Base-by-base conservation (phyloP, 2,888 invertebrate genomes). In the Scelioninae gen. 1 region DNA sequence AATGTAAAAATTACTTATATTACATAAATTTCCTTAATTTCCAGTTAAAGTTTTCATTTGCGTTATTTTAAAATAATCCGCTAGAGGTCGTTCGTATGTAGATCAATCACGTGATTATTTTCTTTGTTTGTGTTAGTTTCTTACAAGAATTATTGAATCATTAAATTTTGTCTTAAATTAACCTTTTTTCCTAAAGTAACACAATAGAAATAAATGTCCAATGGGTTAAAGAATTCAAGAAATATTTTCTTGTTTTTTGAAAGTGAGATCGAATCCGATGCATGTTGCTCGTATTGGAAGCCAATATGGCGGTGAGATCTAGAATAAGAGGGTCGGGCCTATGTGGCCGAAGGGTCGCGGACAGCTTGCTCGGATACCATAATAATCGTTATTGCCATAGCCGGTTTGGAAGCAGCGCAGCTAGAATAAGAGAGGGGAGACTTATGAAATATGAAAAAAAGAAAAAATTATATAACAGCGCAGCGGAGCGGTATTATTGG, bases 351-450 rank as follows among this genome's bases (percentile, higher is more conserved):
- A 81, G 80, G 83, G 80, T 84, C 80, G 83, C 77, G 77, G 47
- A 68, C 79, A 76, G 76, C 72, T 77, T 62, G 77, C 74, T 81
- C 65, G 72, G 83, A 66, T 79, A 76, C 83, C 80, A 75, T 84
- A 77, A 77, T 84, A 84, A 84, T 84, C 80, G 77, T 60, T 76
- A 80, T 83, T 77, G 77, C 80, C 77, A 76, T 81, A 72, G 76
- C 79, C 83, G 79, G 83, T 79, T 83, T 79, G 60, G 62, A 76
- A 53, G 76, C 60, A 62, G 34, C 56, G n/a, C 23, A 9, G 74
- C 53, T 63, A 58, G 55, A 47, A 38, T 9, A 29, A 15, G 40
- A 45, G 75, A 56, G 49, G 55, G 76, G 68, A 45, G 62, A 40
- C n/a, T 45, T 43, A 78, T 60, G 75, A 60, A 66, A 68, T 53